Evolutionary conservation across 2,797 vertebrate genomes (phyloP).

Genomic region (Brachyalestes nurse): DNA sequence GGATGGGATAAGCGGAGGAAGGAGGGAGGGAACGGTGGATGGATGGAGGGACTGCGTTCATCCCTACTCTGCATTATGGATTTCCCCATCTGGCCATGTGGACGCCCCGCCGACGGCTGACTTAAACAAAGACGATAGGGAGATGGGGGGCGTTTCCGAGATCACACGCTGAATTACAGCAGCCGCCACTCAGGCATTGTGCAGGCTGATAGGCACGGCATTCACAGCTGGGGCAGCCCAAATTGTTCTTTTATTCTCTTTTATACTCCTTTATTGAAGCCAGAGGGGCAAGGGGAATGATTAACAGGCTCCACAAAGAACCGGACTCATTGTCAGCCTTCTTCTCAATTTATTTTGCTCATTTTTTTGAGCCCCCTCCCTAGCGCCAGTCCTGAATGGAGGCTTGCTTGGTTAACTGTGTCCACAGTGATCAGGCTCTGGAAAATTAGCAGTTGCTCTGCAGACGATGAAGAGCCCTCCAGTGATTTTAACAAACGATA

Average conservation of each 20-base stretch:
- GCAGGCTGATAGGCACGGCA: constrained; percentile 83
- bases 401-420: constrained; percentile 73
- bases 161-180: constrained; percentile 89
- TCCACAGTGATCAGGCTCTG: constrained; percentile 55
- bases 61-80: constrained; percentile 94
- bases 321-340: constrained; percentile 66
- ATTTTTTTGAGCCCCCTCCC: constrained; percentile 68
- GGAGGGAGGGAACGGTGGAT: constrained; percentile 64
- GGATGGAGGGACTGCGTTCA: constrained; percentile 77
- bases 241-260: constrained; percentile 88
- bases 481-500: constrained; percentile 51
- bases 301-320: constrained; percentile 79
- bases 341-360: constrained; percentile 76
- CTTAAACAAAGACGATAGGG: constrained; percentile 93
- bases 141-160: constrained; percentile 86
- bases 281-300: constrained; percentile 81
- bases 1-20: constrained; percentile 52
- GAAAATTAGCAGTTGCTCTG: constrained; percentile 71
- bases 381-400: constrained; percentile 62
- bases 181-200: constrained; percentile 87
- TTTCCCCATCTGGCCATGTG: constrained; percentile 95
- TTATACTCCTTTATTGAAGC: constrained; percentile 83
- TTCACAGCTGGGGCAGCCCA: constrained; percentile 87
- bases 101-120: constrained; percentile 84
- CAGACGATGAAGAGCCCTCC: constrained; percentile 51